phyloP scores from a whole-genome alignment of 2,888 invertebrate species.

The Hipparchia sbordonii region DNA sequence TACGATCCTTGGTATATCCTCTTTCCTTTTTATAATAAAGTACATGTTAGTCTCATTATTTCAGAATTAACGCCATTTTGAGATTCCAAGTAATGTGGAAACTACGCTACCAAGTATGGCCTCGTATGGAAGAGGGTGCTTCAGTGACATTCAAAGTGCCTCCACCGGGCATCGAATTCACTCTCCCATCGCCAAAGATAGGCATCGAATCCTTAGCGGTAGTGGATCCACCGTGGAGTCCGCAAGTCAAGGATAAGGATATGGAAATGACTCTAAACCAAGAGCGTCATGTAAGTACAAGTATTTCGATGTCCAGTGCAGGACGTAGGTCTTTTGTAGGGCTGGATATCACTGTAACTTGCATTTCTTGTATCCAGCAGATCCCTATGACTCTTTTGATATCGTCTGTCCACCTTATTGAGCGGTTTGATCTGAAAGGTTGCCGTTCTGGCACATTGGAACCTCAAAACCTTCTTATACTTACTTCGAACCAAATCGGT shows the following conservation, averaged over 20 bases:
- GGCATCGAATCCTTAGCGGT: constrained; percentile 97
- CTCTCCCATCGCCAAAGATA: constrained; percentile 98
- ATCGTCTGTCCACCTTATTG: no score
- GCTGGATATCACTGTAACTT: no score
- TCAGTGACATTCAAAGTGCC: constrained; percentile 98
- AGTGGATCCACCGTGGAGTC: constrained; percentile 99
- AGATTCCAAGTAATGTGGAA: constrained; percentile 98
- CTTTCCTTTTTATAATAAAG: neutral
- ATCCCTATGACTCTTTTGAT: no score
- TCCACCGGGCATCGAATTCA: constrained; percentile 99
- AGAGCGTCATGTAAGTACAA: constrained; percentile 92
- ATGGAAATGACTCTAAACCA: constrained; percentile 99
- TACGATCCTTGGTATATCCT: no score
- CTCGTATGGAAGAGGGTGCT: constrained; percentile 99
- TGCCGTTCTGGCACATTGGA: no score
- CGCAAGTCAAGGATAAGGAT: constrained; percentile 98
- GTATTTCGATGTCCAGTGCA: neutral
- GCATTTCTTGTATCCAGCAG: no score
- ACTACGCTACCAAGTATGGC: constrained; percentile 98
- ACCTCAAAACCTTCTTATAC: no score
- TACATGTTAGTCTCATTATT: constrained; percentile 25
- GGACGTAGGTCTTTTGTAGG: no score
- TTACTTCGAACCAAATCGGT: no score
- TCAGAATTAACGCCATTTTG: constrained; percentile 77
- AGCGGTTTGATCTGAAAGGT: no score